phyloP scores from a whole-genome alignment of 2,797 vertebrate genomes.

The Muscicapa comitata region DNA sequence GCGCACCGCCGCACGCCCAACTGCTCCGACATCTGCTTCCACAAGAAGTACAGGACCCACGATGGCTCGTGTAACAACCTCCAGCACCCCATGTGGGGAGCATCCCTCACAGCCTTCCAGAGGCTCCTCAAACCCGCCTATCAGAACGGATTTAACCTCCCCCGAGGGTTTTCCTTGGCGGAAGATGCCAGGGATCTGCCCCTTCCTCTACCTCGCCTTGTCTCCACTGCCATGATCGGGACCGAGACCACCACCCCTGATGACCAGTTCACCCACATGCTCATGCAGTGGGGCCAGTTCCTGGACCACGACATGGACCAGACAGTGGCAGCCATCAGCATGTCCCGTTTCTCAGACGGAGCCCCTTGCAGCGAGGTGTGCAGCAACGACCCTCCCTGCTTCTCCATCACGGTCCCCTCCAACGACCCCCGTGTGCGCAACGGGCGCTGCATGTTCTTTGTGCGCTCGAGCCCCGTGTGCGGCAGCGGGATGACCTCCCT shows the following conservation, averaged over 20 bases:
- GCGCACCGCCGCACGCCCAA: slow-evolving; percentile 67
- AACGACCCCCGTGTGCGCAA: slow-evolving; percentile 66
- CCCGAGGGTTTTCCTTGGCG: slow-evolving; percentile 58
- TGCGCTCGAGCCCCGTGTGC: slow-evolving; percentile 70
- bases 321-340: slow-evolving; percentile 74
- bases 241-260: slow-evolving; percentile 70
- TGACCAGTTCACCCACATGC: slow-evolving; percentile 71
- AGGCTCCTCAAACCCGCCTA: slow-evolving; percentile 72
- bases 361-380: slow-evolving; percentile 70
- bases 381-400: slow-evolving; percentile 69
- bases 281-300: slow-evolving; percentile 78
- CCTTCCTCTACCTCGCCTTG: slow-evolving; percentile 70
- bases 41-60: slow-evolving; percentile 68
- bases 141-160: slow-evolving; percentile 74
- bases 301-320: slow-evolving; percentile 75
- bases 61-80: slow-evolving; percentile 75
- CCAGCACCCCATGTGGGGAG: slow-evolving; percentile 74
- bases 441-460: slow-evolving; percentile 74
- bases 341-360: slow-evolving; percentile 71
- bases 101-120: slow-evolving; percentile 73
- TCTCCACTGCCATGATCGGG: slow-evolving; percentile 70
- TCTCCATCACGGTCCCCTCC: slow-evolving; percentile 64
- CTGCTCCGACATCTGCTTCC: slow-evolving; percentile 73
- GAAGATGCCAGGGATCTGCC: slow-evolving; percentile 62
- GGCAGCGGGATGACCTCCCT: slow-evolving; percentile 75